Base-by-base conservation (phyloP, 2,797 vertebrate species). In the Merluccius polli region DNA sequence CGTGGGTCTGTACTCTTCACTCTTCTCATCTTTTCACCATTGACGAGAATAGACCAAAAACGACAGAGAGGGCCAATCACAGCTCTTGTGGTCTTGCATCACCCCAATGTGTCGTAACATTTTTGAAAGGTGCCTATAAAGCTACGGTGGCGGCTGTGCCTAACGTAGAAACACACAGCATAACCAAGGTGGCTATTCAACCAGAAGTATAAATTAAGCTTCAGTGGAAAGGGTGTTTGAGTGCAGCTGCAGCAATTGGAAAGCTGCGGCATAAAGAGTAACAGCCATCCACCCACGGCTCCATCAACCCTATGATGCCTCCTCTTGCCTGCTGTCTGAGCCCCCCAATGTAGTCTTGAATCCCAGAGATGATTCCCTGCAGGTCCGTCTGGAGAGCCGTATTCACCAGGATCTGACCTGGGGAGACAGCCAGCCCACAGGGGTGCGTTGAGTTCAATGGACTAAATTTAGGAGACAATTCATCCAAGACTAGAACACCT, bases 341-440 rank as follows among this genome's bases (percentile, higher is more conserved):
- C 1, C 92, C 92, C 69, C 90, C 85, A 84, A 98, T 90, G 75
- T 98, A 96, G n/a, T 96, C 94, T 83, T 97, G 96, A 30, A 98
- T 90, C 5, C 96, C 96, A 69, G 12, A 77, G 77, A 98, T 96
- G 77, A 98, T 92, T 9, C 93, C 93, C 90, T 97, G 94, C 80
- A 98, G 84, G 79, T 98, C 96, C 75, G 79, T 93, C 88, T 98
- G 97, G 48, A 98, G 89, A 7, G 93, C 93, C 84, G 98, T 96
- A 21, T 98, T 98, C 13, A 93, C 93, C 85, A 94, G 92, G 82
- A 97, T 97, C 84, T 97, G 97, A 90, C 96, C 97, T 98, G 89
- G 6, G 59, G 59, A 65, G 2, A 65, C 59, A 65, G 24, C 27
- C 52, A 63, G 52, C n/a, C 48, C n/a, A 11, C 36, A 24, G n/a